A percentile compares a stretch with the other conserved stretches of the same genome.
Conservation (phyloP, 2,113 vertebrate genomes). For the Lynx canadensis region DNA sequence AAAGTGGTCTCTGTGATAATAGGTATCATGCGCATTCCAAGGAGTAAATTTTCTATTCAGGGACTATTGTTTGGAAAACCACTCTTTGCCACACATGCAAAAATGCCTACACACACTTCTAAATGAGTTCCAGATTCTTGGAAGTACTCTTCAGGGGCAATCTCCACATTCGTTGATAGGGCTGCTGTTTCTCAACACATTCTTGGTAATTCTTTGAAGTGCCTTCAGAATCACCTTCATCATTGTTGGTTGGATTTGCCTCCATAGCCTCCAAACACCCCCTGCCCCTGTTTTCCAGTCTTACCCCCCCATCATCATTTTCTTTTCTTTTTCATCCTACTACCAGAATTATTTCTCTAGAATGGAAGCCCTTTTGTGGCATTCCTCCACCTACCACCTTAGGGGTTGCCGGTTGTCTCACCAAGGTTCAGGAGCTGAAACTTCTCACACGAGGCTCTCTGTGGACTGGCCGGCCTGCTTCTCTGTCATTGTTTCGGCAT, state of each 20-base stretch:
- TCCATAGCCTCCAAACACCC: neutral
- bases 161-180: neutral
- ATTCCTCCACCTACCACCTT: neutral
- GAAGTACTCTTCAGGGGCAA: slow-evolving; percentile 26
- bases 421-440: neutral
- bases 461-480: neutral
- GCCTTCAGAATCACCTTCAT: slow-evolving; percentile 25
- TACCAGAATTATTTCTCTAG: neutral
- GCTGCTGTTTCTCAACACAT: slow-evolving; percentile 34
- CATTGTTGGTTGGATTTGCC: slow-evolving; percentile 1
- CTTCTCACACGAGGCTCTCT: neutral
- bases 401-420: no score
- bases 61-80: slow-evolving; percentile 61
- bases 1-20: slow-evolving; percentile 50
- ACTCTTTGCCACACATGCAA: slow-evolving; percentile 62
- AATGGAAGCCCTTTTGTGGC: neutral
- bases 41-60: slow-evolving; percentile 60
- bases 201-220: slow-evolving; percentile 39
- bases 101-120: slow-evolving; percentile 54
- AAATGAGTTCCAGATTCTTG: slow-evolving; percentile 61
- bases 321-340: neutral
- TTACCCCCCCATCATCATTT: neutral
- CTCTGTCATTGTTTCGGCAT: neutral
- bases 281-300: neutral
- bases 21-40: slow-evolving; percentile 52